Evolutionary conservation across 2,888 invertebrate species (phyloP), one percentile per base, ranked within the genome.

Genomic region (Rotaria socialis): DNA sequence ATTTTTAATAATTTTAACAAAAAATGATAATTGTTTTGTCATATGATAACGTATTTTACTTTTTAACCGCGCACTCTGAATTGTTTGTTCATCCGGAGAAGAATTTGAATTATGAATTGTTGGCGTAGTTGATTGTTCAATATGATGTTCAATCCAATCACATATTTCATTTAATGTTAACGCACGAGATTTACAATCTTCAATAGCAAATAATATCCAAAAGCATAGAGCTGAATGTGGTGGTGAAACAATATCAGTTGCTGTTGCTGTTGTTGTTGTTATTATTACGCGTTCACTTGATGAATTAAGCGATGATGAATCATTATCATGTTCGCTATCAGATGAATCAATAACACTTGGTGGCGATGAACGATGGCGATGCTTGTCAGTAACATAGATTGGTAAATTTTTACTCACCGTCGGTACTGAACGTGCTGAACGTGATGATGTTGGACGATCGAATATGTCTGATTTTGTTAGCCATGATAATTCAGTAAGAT

Each of bases 1-100:
- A 80, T 80, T 24, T 80, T 80, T 80, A 14, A n/a, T 47, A 11
- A 80, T 80, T 80, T 80, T 80, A 24, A 80, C n/a, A 80, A 80
- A 80, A 80, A 80, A 80, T 47, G 80, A 80, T 10, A 80, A 47
- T 80, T 80, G 80, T n/a, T 80, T 80, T 14, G 80, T 80, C 80
- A 80, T 80, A n/a, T 80, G 80, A 80, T 80, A 80, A 80, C 80
- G 80, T 10, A 80, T 80, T 80, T 80, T 80, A 80, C 80, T 80
- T 80, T 80, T 80, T 47, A 80, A 47, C n/a, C 80, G 80, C 47
- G 80, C 80, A 47, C 47, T 80, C 0, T 80, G 10, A 3, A 80
- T 19, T 80, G 47, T n/a, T 24, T 47, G 43, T 47, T 80, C 80
- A 80, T 80, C 80, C 4, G 80, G 47, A 47, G 80, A 80, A 47